phyloP scores from a whole-genome alignment of 2,888 invertebrate genomes.

The Philopedon plagiatum region DNA sequence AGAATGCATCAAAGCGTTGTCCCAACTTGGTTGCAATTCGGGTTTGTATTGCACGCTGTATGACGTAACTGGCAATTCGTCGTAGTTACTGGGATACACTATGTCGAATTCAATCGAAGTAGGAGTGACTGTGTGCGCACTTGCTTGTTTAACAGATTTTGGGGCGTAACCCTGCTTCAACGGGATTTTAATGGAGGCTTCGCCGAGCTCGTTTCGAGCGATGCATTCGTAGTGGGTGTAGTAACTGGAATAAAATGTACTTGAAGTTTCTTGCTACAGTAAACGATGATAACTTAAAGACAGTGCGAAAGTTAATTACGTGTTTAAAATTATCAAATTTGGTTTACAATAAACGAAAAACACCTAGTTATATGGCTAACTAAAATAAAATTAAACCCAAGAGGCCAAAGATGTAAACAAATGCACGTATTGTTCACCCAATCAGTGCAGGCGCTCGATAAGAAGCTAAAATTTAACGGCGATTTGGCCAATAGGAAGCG shows the following conservation, averaged over 20 bases:
- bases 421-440: too few relatives aligned
- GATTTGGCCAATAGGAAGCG: too few relatives aligned
- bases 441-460: too few relatives aligned
- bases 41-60: constrained; percentile 84
- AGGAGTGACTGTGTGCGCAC: constrained; percentile 81
- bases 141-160: constrained; percentile 66
- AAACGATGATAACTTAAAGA: too few relatives aligned
- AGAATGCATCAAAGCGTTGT: constrained; percentile 77
- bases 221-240: constrained; percentile 87
- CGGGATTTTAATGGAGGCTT: constrained; percentile 72
- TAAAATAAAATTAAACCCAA: too few relatives aligned
- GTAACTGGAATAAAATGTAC: constrained; percentile 63
- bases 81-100: constrained; percentile 80
- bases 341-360: too few relatives aligned
- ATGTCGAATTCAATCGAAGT: constrained; percentile 88
- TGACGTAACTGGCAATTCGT: constrained; percentile 82
- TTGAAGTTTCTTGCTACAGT: too few relatives aligned
- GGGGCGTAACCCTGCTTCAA: constrained; percentile 53
- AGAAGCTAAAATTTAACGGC: too few relatives aligned
- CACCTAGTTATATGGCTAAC: too few relatives aligned
- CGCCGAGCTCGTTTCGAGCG: constrained; percentile 85
- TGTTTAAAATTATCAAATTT: too few relatives aligned
- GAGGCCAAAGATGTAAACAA: too few relatives aligned
- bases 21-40: constrained; percentile 78
- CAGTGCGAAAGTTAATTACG: too few relatives aligned